Conservation (phyloP, 2,113 vertebrate species). For the Nesogale talazaci region DNA sequence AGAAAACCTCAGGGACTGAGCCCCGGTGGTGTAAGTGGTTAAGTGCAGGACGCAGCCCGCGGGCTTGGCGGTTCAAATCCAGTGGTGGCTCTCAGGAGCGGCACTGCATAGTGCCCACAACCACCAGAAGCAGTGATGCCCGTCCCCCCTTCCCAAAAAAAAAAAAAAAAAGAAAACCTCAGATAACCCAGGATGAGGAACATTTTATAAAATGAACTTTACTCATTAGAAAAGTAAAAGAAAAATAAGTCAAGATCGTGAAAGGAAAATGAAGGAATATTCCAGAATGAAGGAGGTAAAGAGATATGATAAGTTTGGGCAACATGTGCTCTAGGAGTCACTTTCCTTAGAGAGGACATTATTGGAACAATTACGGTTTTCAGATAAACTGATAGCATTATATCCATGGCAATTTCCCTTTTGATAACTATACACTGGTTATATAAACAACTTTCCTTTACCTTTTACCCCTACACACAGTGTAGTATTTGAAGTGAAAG, state of each 20-base stretch:
- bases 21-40: no score
- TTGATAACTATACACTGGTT: neutral
- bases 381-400: neutral
- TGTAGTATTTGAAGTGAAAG: neutral
- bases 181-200: neutral
- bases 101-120: no score
- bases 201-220: slow-evolving; percentile 13
- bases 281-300: slow-evolving; percentile 17
- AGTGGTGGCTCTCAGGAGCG: no score
- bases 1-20: no score
- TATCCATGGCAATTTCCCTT: neutral
- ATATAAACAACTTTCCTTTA: slow-evolving; percentile 7
- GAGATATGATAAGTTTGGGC: neutral
- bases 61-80: no score
- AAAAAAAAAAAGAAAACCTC: no score
- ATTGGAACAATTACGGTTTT: neutral
- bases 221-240: neutral
- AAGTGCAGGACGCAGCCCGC: no score
- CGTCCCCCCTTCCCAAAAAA: no score
- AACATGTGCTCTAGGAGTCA: neutral
- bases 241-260: neutral
- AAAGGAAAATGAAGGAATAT: slow-evolving; percentile 4
- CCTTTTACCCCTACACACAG: neutral
- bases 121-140: no score
- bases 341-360: slow-evolving; percentile 5